Conservation (phyloP, 1,140 invertebrate genomes). For the Sitobion miscanthi region DNA sequence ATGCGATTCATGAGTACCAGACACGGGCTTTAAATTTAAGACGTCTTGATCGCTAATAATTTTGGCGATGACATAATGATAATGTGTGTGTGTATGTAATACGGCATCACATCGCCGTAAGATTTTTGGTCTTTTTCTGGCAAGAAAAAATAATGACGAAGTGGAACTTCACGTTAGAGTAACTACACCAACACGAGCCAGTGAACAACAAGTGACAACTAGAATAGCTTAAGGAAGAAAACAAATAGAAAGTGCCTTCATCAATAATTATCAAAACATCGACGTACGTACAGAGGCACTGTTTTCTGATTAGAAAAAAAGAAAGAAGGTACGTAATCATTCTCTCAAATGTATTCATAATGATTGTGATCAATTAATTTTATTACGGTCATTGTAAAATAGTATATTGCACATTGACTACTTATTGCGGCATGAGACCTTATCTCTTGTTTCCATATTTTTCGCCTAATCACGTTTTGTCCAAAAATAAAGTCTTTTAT, state of each 20-base stretch:
- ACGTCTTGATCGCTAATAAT: neutral
- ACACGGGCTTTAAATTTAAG: neutral
- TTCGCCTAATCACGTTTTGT: constrained; percentile 49
- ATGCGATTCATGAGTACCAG: neutral
- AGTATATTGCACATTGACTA: constrained; percentile 27
- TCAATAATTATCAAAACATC: neutral
- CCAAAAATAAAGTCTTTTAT: constrained; percentile 1
- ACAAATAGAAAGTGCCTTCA: neutral
- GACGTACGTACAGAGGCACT: neutral
- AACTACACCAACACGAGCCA: neutral
- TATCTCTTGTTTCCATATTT: constrained; percentile 35
- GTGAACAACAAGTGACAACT: neutral
- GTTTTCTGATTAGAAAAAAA: constrained; percentile 4
- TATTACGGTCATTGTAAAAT: constrained; percentile 30
- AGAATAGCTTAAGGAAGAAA: neutral
- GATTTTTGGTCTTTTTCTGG: neutral
- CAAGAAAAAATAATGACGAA: neutral
- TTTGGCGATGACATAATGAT: neutral
- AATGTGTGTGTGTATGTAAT: neutral
- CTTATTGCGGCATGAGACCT: neutral
- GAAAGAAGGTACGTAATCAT: neutral
- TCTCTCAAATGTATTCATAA: neutral
- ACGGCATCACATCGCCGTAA: neutral
- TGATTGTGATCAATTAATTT: neutral
- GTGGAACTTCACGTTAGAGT: neutral